Evolutionary conservation across 1,140 invertebrate genomes (phyloP), one percentile per base, ranked within the genome.

Genomic region (Adelges cooleyi): DNA sequence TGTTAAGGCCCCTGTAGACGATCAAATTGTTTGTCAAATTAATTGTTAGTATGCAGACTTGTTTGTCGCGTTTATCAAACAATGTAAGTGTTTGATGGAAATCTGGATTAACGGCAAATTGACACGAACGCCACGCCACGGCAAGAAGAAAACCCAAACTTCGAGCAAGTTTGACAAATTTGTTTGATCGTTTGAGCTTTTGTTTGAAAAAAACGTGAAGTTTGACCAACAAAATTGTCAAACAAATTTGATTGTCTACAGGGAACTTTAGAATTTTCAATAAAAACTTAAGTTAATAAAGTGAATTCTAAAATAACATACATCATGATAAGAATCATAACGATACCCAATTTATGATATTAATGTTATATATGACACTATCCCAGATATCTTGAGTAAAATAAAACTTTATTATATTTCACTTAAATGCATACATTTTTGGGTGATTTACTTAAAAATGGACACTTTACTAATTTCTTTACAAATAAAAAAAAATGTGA

Each of bases 201-300:
- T 49, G 46, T 49, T 22, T 42, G 13, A 42, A n/a, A 17, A 42
- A 48, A 22, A 48, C 17, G 23, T 48, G 8, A 48, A 48, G 22
- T 49, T 49, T 49, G 46, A 48, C 46, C 20, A 48, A 48, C 40
- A 42, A 42, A 42, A 42, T 42, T 42, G 40, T n/a, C 13, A 42
- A 42, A 42, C 46, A 48, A 48, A 48, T 48, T 48, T 48, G 46
- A 48, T 13, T 22, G 46, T 48, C 18, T 48, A 48, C 46, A 48
- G 46, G 18, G 17, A 2, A n/a, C 42, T 46, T 46, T 38, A 38
- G 36, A 38, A n/a, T n/a, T n/a, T n/a, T n/a, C n/a, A n/a, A n/a
- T n/a, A n/a, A n/a, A n/a, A n/a, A n/a, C n/a, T n/a, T n/a, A n/a
- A n/a, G n/a, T n/a, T n/a, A n/a, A n/a, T n/a, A n/a, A n/a, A n/a